Evolutionary conservation across 2,888 invertebrate genomes (phyloP).

Genomic region (Noctua janthe): DNA sequence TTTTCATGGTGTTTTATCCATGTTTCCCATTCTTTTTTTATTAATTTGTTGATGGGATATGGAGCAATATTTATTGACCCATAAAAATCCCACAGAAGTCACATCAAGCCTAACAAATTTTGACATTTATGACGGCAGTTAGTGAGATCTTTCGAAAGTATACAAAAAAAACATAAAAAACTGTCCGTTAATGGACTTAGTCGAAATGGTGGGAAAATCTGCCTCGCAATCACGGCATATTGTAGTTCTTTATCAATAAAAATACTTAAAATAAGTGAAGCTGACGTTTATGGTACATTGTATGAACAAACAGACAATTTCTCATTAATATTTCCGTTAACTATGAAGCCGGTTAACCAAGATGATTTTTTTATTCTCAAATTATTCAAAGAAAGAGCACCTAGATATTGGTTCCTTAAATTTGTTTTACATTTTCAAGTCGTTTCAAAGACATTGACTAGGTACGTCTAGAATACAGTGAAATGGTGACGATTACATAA

Average conservation of each 20-base stretch:
- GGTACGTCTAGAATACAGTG: constrained; percentile 60
- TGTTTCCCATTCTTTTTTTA: neutral
- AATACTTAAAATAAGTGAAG: constrained; percentile 76
- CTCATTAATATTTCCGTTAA: constrained; percentile 48
- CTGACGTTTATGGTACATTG: constrained; percentile 67
- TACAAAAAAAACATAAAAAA: constrained; percentile 76
- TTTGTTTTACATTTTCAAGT: constrained; percentile 65
- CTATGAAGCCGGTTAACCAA: constrained; percentile 59
- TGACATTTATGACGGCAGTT: constrained; percentile 79
- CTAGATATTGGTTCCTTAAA: constrained; percentile 74
- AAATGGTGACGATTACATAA: constrained; percentile 57
- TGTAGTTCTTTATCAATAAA: constrained; percentile 83
- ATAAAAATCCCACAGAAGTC: constrained; percentile 70
- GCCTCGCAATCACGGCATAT: constrained; percentile 85
- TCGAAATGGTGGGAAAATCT: constrained; percentile 87
- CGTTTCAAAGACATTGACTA: constrained; percentile 68
- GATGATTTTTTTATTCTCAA: constrained; percentile 45
- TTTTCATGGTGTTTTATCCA: constrained; percentile 4
- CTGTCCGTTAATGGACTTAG: constrained; percentile 82
- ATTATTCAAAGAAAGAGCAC: constrained; percentile 71
- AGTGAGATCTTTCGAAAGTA: constrained; percentile 86
- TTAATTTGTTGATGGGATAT: constrained; percentile 15
- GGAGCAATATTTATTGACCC: neutral
- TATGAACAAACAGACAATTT: constrained; percentile 63
- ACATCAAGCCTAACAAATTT: constrained; percentile 71